Evolutionary conservation across 2,888 invertebrate species (phyloP), one percentile per base, ranked within the genome.

Genomic region (Polia nebulosa): DNA sequence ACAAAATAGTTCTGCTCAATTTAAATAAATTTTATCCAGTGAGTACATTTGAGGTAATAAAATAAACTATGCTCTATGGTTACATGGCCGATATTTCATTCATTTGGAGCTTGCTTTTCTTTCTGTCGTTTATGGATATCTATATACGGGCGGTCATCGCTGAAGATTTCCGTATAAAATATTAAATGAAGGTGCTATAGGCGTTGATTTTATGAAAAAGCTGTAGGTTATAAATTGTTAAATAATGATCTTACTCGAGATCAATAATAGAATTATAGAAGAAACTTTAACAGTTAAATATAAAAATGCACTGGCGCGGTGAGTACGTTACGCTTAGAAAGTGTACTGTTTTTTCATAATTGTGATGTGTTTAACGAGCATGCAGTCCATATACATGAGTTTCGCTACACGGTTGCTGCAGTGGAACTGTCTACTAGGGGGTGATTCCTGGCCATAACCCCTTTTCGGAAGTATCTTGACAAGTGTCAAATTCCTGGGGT

Each of bases 241-340:
- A 95, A 94, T 94, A 94, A 99, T 99, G 99, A 99, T 99, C 97
- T 97, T 99, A 94, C 97, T 99, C 93, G 99, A 99, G 97, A 99
- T 99, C 96, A 99, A 99, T 96, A 99, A 99, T 97, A 98, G 99
- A 96, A 99, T 99, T 96, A 98, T 99, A 89, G 99, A 99, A 96
- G 99, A 99, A 96, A 99, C 99, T 75, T 96, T 99, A 92, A 97
- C 98, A 91, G 97, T 98, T 88, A 99, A 99, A 97, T 99, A 99
- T 96, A 98, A 98, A 96, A 99, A 99, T 97, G 98, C 98, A 91
- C 96, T 98, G 95, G 98, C 98, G 90, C 99, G 99, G 99, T 99
- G 96, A 97, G 98, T 97, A 95, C 93, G 93, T 94, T 95, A 94
- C 92, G 92, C 93, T 93, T 94, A 95, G 95, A 95, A 95, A 95